A percentile compares a stretch with the other conserved stretches of the same genome.
Evolutionary conservation across 2,888 invertebrate genomes (phyloP).

Genomic region (Andrena bucephala): DNA sequence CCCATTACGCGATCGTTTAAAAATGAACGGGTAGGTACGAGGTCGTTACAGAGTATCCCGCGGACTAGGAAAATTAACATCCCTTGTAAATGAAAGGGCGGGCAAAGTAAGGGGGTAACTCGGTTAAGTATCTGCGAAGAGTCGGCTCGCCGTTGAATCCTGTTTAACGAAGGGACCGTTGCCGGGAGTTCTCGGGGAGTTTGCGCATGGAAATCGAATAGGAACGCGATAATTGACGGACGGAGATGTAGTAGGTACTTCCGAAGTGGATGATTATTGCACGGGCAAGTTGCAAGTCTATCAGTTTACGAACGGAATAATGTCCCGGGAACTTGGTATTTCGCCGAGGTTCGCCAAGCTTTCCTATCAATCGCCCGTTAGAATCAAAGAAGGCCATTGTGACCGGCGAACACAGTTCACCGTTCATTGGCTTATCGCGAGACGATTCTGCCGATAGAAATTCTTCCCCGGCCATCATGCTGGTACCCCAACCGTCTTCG

Average conservation of each 20-base stretch:
- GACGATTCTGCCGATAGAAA: neutral
- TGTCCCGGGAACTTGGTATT: neutral
- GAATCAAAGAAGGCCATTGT: constrained; percentile 24
- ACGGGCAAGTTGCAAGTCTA: neutral
- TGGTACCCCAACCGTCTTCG: neutral
- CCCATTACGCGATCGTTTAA: constrained; percentile 39
- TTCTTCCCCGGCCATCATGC: neutral
- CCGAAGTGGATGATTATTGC: neutral
- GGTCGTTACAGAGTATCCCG: constrained; percentile 36
- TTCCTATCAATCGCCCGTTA: neutral
- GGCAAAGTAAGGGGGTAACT: constrained; percentile 45
- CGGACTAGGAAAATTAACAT: constrained; percentile 43
- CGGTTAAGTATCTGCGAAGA: constrained; percentile 53
- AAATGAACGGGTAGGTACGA: constrained; percentile 36
- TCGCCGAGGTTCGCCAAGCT: neutral
- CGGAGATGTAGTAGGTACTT: constrained; percentile 19
- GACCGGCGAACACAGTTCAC: neutral
- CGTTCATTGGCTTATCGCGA: constrained; percentile 21
- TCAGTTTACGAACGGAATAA: constrained; percentile 7
- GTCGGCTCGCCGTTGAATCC: constrained; percentile 26
- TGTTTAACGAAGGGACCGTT: constrained; percentile 51
- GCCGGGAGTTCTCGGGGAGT: constrained; percentile 28
- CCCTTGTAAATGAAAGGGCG: constrained; percentile 49
- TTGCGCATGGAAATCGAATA: constrained; percentile 53
- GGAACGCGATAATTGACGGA: constrained; percentile 45